phyloP scores from a whole-genome alignment of 1,140 invertebrate species.

The Lordiphosa collinella region DNA sequence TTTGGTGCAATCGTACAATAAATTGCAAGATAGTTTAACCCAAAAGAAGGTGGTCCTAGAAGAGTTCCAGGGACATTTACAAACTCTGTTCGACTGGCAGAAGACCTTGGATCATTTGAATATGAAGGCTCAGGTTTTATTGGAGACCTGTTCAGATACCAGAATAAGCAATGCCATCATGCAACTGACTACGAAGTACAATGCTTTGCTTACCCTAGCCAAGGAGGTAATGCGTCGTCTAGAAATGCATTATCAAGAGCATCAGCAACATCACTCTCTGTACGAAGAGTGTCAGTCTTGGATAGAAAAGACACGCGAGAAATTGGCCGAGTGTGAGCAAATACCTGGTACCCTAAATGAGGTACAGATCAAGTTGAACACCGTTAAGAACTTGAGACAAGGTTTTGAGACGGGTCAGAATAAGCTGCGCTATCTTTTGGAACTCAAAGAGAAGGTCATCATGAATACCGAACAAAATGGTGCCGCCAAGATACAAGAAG shows the following conservation, averaged over 20 bases:
- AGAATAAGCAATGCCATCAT: constrained; percentile 96
- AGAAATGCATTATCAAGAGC: constrained; percentile 95
- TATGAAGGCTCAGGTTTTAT: constrained; percentile 91
- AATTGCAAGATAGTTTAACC: constrained; percentile 92
- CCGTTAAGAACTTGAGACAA: constrained; percentile 90
- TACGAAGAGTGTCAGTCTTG: constrained; percentile 95
- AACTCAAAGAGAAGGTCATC: constrained; percentile 94
- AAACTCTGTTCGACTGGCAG: constrained; percentile 96
- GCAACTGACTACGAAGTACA: constrained; percentile 96
- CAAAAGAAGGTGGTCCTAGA: constrained; percentile 94
- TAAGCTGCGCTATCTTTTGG: constrained; percentile 92
- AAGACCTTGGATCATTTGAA: constrained; percentile 94
- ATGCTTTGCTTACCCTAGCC: constrained; percentile 92
- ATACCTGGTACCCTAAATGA: constrained; percentile 89
- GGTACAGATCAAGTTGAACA: constrained; percentile 90
- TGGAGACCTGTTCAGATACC: constrained; percentile 96
- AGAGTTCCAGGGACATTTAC: constrained; percentile 93
- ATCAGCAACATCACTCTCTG: constrained; percentile 92
- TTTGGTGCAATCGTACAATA: constrained; percentile 92
- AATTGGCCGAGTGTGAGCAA: constrained; percentile 87
- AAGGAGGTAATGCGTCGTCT: constrained; percentile 96
- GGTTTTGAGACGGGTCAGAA: constrained; percentile 95
- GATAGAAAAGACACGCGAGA: constrained; percentile 92
- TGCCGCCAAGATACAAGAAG: constrained; percentile 92
- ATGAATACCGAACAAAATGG: constrained; percentile 94